A percentile compares a stretch with the other conserved stretches of the same genome.
Evolutionary conservation across 1,140 invertebrate genomes (phyloP).

Genomic region (Antheraea pernyi): DNA sequence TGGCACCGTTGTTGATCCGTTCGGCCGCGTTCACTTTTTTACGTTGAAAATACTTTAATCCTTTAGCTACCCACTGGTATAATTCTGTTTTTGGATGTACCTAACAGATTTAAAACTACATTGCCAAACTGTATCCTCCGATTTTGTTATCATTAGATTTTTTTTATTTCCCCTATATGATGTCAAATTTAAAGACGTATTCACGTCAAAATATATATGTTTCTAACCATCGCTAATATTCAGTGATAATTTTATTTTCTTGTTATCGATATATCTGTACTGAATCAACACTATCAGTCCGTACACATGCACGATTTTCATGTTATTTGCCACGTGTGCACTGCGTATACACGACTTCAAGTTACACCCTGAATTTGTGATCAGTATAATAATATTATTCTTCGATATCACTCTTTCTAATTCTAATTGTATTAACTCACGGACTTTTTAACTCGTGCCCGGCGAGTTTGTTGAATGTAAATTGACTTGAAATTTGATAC

Average conservation of each 20-base stretch:
- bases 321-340: conserved; percentile 70
- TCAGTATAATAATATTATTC: conserved; percentile 68
- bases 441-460: conserved; percentile 63
- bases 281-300: conserved; percentile 39
- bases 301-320: conserved; percentile 71
- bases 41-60: too few relatives aligned
- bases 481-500: conserved; percentile 55
- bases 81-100: too few relatives aligned
- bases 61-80: too few relatives aligned
- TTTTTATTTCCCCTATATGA: too few relatives aligned
- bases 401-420: conserved; percentile 68
- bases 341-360: conserved; percentile 60
- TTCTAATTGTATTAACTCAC: conserved; percentile 62
- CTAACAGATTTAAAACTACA: too few relatives aligned
- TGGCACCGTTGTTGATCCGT: too few relatives aligned
- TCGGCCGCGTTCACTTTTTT: too few relatives aligned
- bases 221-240: too few relatives aligned
- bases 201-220: too few relatives aligned
- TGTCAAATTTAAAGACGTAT: too few relatives aligned
- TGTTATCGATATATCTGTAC: not conserved
- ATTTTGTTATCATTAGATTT: too few relatives aligned
- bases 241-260: not conserved
- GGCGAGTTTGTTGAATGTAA: conserved; percentile 39
- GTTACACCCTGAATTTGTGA: conserved; percentile 63
- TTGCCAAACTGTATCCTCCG: too few relatives aligned